A percentile compares a stretch with the other conserved stretches of the same genome.
These are phyloP conservation scores for Poeciliopsis retropinna DNA, from an alignment of 2,113 vertebrate genomes.

Conservation along the genomic window DNA sequence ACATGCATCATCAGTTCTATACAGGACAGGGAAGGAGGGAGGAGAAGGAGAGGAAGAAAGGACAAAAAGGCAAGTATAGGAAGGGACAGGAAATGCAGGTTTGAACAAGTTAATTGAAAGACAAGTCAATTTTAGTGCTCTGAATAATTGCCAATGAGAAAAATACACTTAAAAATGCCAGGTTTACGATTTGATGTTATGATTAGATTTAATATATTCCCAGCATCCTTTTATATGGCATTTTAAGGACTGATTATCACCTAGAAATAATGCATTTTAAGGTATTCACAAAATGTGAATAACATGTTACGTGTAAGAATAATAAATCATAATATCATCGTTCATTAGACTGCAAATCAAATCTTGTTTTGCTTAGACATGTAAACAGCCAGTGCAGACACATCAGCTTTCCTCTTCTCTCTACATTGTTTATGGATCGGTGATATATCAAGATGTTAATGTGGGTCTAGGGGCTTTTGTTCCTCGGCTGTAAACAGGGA, in stretches of 20 bases:
- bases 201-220: not conserved
- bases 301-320: too few relatives aligned
- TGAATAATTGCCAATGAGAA: not conserved
- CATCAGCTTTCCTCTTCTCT: constrained; percentile 41
- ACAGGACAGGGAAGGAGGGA: constrained; percentile 47
- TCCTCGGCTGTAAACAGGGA: constrained; percentile 59
- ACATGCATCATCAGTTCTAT: constrained; percentile 92
- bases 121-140: constrained; percentile 33
- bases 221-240: not conserved
- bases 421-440: constrained; percentile 9
- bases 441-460: constrained; percentile 70
- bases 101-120: constrained; percentile 23
- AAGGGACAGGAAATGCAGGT: constrained; percentile 8
- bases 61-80: constrained; percentile 16
- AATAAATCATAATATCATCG: not conserved
- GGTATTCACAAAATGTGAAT: too few relatives aligned
- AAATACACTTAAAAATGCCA: not conserved
- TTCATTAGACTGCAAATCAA: constrained; percentile 44
- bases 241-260: too few relatives aligned
- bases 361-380: constrained; percentile 39
- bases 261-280: too few relatives aligned
- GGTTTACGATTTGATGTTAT: not conserved
- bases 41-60: constrained; percentile 14
- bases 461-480: constrained; percentile 60
- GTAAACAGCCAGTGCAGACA: constrained; percentile 48